Evolutionary conservation across 1,140 invertebrate species (phyloP), one percentile per base, ranked within the genome.

Genomic region (Lasioglossum albipes): DNA sequence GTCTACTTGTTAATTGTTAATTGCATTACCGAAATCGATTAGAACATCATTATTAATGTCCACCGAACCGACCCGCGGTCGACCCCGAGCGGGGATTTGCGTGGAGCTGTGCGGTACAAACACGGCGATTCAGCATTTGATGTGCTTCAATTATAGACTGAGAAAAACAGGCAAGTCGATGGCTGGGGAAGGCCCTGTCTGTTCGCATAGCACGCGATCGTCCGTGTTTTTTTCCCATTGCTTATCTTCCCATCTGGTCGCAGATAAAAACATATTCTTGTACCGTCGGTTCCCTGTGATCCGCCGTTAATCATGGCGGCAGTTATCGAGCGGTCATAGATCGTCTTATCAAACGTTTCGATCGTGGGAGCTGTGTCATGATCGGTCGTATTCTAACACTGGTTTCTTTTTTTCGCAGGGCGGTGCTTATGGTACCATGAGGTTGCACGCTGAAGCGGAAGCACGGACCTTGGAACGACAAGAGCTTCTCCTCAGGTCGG

Each of bases 121-220:
- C 85, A 83, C 75, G 67, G 12, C 79, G 75, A 84, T 81, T 77
- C 74, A 42, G 83, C 88, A 90, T 84, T 90, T 89, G 86, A 83
- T 31, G 85, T 86, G 89, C 86, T 89, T 89, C 89, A 81, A 68
- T 75, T 75, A 75, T 52, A 41, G 54, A 18, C 22, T 0, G 41
- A 45, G 16, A 22, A 36, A 57, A 57, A 57, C 22, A 13, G 7
- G 3, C n/a, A 54, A 49, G 61, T 66, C 69, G 49, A 73, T 73
- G 49, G 45, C 36, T 57, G 1, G 20, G 22, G 52, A 36, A 66
- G 27, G 61, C 18, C 62, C 62, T 49, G 9, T 59, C 16, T 22
- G 20, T 27, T 42, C 27, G 16, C 41, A 57, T 41, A 10, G 45
- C 27, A 16, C 18, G 52, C 42, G 5, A 7, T n/a, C 18, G 10